These are phyloP conservation scores for Oreochromis niloticus DNA, from an alignment of 2,113 vertebrate genomes.

Conservation along the genomic window DNA sequence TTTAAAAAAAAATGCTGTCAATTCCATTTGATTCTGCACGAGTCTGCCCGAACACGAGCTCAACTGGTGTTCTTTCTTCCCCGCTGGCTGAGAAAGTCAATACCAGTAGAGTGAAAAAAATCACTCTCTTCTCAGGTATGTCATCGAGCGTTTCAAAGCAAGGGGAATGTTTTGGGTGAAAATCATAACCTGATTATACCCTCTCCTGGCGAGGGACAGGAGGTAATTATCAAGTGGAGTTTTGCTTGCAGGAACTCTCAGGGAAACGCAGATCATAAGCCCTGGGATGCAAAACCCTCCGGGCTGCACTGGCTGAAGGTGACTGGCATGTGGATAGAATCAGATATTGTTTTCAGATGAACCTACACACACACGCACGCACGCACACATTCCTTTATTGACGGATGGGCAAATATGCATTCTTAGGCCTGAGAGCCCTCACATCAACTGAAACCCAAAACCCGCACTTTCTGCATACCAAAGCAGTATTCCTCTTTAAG, in stretches of 20 bases:
- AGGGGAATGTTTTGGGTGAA: constrained; percentile 47
- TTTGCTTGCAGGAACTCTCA: constrained; percentile 24
- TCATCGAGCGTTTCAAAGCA: constrained; percentile 45
- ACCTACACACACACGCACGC: background rate
- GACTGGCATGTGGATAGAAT: constrained; percentile 65
- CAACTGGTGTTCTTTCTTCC: background rate
- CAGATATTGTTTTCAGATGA: constrained; percentile 65
- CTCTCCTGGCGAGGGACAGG: constrained; percentile 44
- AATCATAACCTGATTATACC: constrained; percentile 58
- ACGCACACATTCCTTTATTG: constrained; percentile 59
- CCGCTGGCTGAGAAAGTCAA: background rate
- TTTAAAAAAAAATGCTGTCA: background rate
- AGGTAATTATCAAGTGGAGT: constrained; percentile 51
- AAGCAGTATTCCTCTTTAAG: constrained; percentile 47
- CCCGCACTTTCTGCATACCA: constrained; percentile 61
- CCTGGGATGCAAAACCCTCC: constrained; percentile 13
- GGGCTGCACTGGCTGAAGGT: constrained; percentile 49
- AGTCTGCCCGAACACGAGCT: background rate
- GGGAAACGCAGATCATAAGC: constrained; percentile 39
- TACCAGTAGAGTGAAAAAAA: constrained; percentile 3
- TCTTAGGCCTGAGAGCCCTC: constrained; percentile 52
- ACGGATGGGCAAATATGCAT: constrained; percentile 69
- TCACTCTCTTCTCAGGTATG: constrained; percentile 14
- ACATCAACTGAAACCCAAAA: constrained; percentile 68
- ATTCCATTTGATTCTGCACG: background rate